phyloP scores from a whole-genome alignment of 2,113 vertebrate species.

The Anser cygnoides region DNA sequence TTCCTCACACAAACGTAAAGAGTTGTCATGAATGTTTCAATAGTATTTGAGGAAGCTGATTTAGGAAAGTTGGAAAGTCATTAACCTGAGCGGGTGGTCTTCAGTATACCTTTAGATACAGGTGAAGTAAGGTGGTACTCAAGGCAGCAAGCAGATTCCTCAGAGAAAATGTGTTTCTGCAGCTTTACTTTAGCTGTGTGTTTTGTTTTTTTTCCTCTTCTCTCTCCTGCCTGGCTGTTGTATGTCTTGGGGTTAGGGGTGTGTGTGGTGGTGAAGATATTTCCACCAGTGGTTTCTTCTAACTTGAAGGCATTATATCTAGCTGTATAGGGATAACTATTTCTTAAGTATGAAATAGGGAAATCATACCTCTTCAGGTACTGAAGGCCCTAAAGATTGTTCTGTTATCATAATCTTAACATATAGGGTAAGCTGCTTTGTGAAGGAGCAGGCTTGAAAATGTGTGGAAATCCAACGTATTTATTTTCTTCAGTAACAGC shows the following conservation, averaged over 20 bases:
- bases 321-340: neutral
- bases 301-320: neutral
- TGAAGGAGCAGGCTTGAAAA: neutral
- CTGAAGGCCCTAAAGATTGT: neutral
- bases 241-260: fast-evolving
- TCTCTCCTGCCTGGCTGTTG: too few species aligned
- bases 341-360: neutral
- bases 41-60: neutral
- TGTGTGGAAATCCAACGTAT: too few species aligned
- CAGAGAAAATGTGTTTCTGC: neutral
- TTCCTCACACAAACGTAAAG: fast-evolving
- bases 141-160: neutral
- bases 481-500: neutral
- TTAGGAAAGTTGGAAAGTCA: too few species aligned
- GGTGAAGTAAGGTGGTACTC: neutral
- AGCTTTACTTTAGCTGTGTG: neutral
- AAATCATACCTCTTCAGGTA: neutral
- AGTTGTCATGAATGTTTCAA: too few species aligned
- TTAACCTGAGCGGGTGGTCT: neutral
- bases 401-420: neutral
- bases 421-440: neutral
- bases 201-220: too few species aligned
- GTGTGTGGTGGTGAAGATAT: neutral
- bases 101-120: neutral
- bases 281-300: neutral